Evolutionary conservation across 2,797 vertebrate genomes (phyloP).

Genomic region (Myotis planiceps): DNA sequence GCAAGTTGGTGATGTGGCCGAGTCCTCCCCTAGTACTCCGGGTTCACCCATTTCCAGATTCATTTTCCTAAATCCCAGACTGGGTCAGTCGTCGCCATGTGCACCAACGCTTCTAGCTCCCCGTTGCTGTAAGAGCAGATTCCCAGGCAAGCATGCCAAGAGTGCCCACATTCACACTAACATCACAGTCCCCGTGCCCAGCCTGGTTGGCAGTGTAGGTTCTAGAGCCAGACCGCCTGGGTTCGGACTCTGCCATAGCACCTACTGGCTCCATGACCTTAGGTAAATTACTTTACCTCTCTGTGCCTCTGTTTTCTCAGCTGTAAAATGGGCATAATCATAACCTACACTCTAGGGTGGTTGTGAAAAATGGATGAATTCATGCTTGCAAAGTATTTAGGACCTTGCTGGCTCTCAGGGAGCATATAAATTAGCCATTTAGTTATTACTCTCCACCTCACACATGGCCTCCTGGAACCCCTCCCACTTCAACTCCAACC

Average conservation of each 20-base stretch:
- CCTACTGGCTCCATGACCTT: not conserved
- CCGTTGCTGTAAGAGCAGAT: rapidly evolving
- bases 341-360: not conserved
- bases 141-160: not conserved
- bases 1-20: not conserved
- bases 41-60: not conserved
- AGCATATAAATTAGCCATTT: rapidly evolving
- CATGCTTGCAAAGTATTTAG: not conserved
- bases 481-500: not conserved
- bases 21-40: not conserved
- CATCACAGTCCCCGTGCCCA: not conserved
- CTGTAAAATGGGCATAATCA: not conserved
- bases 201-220: not conserved
- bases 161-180: rapidly evolving
- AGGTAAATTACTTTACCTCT: not conserved
- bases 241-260: not conserved
- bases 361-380: not conserved
- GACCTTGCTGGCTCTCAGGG: not conserved
- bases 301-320: not conserved
- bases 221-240: not conserved
- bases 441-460: not conserved
- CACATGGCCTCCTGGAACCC: no score
- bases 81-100: not conserved
- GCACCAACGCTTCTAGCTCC: not conserved
- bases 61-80: not conserved